Base-by-base conservation (phyloP, 2,113 vertebrate genomes). In the Parotia lawesii region DNA sequence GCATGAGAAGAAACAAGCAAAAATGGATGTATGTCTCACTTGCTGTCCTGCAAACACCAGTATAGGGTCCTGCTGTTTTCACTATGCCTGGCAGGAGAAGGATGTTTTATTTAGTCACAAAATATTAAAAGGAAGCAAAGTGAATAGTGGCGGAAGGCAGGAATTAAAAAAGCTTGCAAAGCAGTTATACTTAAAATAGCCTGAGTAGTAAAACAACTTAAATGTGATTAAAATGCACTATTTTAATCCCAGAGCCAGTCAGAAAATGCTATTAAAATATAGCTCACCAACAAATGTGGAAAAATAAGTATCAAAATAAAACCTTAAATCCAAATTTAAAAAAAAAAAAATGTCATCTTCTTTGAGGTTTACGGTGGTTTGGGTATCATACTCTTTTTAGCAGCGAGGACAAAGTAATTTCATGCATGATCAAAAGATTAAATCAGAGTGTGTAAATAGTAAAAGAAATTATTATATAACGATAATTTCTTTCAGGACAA, bases 11-110 rank as follows among this genome's bases (percentile, higher is more conserved):
- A 81, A 96, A 82, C 58, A 37, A 54, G 47, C 44, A 70, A 75
- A 75, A 56, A 71, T 77, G 48, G 38, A 73, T 67, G 72, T 35
- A 81, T 38, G 64, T 93, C 91, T 93, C 92, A 97, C 91, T 12
- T 65, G 47, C 1, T 2, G 60, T 87, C 65, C 35, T 79, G 56
- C 64, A 92, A 62, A 51, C 6, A 35, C 65, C n/a, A 33, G 18
- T 74, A 48, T 40, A 83, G 14, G 37, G n/a, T 83, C 33, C 67
- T 66, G 48, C 58, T 93, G n/a, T 76, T 87, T 76, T 87, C 53
- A 22, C 31, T 82, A 11, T 44, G 25, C n/a, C 83, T 77, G 45
- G 44, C 35, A 90, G 80, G 27, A 74, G 54, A 85, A 72, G 33
- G 76, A 65, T 71, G 4, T 27, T 85, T 69, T 74, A 37, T 72